Evolutionary conservation across 2,888 invertebrate species (phyloP).

Genomic region (Helobdella robusta): DNA sequence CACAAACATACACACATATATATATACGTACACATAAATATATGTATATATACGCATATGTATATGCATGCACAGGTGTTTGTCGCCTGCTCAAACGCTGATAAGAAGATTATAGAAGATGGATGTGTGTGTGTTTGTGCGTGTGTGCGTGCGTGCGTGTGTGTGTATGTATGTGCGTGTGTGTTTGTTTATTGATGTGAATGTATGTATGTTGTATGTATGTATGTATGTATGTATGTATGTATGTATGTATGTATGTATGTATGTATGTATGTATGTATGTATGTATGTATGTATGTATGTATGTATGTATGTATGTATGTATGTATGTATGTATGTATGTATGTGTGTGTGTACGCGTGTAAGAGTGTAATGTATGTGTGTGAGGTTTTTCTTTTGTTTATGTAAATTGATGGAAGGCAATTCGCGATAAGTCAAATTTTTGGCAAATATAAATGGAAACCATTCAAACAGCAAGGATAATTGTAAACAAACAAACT

Average conservation of each 20-base stretch:
- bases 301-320: slow-evolving; percentile 9
- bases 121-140: slow-evolving; percentile 13
- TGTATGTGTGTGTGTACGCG: slow-evolving; percentile 10
- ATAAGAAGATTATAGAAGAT: neutral
- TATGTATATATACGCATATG: too few species aligned
- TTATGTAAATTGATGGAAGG: neutral
- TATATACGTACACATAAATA: too few species aligned
- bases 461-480: neutral
- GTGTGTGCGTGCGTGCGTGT: slow-evolving; percentile 11
- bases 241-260: slow-evolving; percentile 15
- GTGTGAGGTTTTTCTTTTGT: too few species aligned
- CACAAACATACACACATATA: too few species aligned
- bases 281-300: slow-evolving; percentile 6
- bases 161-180: slow-evolving; percentile 12
- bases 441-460: neutral
- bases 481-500: neutral
- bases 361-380: neutral
- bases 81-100: too few species aligned
- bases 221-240: slow-evolving; percentile 19
- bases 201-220: slow-evolving; percentile 21
- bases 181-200: slow-evolving; percentile 12
- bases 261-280: slow-evolving; percentile 9
- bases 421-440: neutral
- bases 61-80: too few species aligned
- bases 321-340: slow-evolving; percentile 9